A percentile compares a stretch with the other conserved stretches of the same genome.
Conservation (phyloP, 2,797 vertebrate genomes). For the Syngnathus rostellatus region DNA sequence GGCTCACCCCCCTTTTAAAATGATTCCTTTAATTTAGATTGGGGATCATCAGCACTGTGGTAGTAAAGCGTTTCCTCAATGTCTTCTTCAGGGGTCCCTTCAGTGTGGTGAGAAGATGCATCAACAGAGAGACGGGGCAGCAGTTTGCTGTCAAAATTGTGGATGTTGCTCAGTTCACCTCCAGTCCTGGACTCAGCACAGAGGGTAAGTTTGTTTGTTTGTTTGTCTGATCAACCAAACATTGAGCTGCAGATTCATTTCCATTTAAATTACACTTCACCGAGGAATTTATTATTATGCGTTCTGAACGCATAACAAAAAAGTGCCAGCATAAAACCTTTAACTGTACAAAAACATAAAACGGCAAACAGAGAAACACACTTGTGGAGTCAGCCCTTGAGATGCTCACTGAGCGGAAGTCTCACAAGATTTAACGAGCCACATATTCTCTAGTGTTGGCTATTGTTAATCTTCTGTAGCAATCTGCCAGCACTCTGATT, state of each 20-base stretch:
- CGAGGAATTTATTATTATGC: background rate
- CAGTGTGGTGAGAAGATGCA: conserved; percentile 96
- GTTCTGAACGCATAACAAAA: background rate
- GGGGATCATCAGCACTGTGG: background rate
- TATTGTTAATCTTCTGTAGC: background rate
- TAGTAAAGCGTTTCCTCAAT: background rate
- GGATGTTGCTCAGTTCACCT: conserved; percentile 98
- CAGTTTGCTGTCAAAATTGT: conserved; percentile 99
- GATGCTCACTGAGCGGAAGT: background rate
- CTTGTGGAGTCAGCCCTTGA: background rate
- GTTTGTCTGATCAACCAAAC: no score
- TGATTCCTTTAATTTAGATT: no score
- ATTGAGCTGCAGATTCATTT: no score
- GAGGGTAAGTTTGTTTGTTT: conserved; percentile 75
- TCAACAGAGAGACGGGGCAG: conserved; percentile 96
- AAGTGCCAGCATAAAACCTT: background rate
- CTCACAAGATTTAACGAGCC: background rate
- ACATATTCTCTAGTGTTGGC: background rate
- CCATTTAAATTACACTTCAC: background rate
- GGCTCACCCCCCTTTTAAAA: no score
- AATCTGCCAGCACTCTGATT: background rate
- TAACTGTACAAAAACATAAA: background rate
- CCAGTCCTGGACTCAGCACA: conserved; percentile 98
- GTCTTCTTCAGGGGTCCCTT: conserved; percentile 82
- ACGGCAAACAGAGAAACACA: background rate